Conservation (phyloP, 2,888 invertebrate species). For the Drosophila austrosaltans region DNA sequence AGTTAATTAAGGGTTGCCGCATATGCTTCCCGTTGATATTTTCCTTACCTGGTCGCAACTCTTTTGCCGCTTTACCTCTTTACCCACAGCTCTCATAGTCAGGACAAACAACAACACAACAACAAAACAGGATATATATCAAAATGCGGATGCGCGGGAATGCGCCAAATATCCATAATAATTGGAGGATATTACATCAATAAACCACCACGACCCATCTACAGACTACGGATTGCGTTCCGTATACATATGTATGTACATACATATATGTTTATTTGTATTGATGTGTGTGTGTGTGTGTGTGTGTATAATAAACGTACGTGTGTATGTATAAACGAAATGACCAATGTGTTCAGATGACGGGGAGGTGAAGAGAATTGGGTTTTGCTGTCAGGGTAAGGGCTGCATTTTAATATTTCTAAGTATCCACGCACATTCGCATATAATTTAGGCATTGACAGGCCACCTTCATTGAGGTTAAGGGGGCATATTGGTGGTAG, state of each 20-base stretch:
- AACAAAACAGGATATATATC: constrained; percentile 39
- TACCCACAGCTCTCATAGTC: constrained; percentile 2
- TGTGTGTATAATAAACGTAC: neutral
- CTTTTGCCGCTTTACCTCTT: constrained; percentile 40
- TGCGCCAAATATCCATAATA: constrained; percentile 81
- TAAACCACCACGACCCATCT: constrained; percentile 59
- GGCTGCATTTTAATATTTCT: constrained; percentile 80
- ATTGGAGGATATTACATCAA: constrained; percentile 82
- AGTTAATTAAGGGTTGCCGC: constrained; percentile 70
- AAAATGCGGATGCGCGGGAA: constrained; percentile 63
- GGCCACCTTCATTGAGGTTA: constrained; percentile 57
- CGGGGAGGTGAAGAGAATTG: neutral
- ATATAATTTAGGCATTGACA: constrained; percentile 81
- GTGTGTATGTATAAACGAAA: constrained; percentile 2
- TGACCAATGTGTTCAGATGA: constrained; percentile 11
- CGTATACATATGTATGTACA: neutral
- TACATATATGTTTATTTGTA: neutral
- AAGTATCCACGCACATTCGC: constrained; percentile 74
- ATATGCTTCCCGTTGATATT: neutral
- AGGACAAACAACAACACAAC: constrained; percentile 3
- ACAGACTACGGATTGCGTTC: constrained; percentile 2
- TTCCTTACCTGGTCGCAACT: constrained; percentile 35
- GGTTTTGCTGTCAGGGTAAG: constrained; percentile 46
- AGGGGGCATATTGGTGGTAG: constrained; percentile 18
- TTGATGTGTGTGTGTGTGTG: neutral